phyloP scores from a whole-genome alignment of 2,113 vertebrate species.

The Cryptotis parvus region DNA sequence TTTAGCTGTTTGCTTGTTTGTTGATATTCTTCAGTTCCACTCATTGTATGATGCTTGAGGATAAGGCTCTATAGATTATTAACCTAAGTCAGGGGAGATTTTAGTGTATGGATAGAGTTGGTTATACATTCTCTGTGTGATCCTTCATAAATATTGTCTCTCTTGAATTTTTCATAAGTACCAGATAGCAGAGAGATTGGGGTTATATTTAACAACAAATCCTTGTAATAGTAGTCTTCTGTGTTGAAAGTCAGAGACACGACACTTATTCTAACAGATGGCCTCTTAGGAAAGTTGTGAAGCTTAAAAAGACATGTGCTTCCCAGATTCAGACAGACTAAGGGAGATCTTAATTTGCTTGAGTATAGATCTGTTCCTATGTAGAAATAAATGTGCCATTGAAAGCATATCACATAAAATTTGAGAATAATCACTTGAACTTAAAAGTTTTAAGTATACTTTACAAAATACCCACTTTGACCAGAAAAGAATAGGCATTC shows the following conservation, averaged over 20 bases:
- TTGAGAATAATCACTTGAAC: conserved; percentile 8
- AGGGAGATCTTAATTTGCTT: background rate
- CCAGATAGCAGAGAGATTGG: background rate
- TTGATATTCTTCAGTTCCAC: background rate
- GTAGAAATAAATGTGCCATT: background rate
- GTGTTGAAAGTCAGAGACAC: background rate
- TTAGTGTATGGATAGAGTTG: background rate
- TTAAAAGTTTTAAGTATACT: background rate
- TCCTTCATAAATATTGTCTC: background rate
- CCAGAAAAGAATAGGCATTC: conserved; percentile 10
- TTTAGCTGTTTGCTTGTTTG: background rate
- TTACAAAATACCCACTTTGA: background rate
- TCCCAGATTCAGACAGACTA: background rate
- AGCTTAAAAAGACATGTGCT: background rate
- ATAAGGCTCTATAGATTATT: background rate
- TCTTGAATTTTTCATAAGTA: background rate
- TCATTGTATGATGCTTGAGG: background rate
- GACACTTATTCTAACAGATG: background rate
- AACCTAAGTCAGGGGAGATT: background rate
- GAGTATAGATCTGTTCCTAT: background rate
- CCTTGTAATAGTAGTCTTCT: background rate
- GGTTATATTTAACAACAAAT: background rate
- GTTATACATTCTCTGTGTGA: background rate
- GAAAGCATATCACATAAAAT: background rate
- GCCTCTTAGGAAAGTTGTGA: background rate